Conservation (phyloP, 2,888 invertebrate species). For the Xestia ashworthii region DNA sequence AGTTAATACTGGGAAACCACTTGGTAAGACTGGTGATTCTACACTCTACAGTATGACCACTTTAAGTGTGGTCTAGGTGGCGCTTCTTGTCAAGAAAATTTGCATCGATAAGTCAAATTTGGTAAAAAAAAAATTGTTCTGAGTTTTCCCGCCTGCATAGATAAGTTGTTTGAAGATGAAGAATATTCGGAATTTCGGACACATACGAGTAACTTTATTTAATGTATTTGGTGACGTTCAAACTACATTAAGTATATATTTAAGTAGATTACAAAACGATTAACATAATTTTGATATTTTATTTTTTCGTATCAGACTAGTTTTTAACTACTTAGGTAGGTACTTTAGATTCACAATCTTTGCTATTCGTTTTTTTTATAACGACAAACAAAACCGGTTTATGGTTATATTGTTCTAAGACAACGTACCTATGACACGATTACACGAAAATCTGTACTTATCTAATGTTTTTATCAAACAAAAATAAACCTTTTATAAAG, state of each 20-base stretch:
- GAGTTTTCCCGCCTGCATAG: no score
- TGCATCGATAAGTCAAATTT: no score
- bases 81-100: no score
- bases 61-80: no score
- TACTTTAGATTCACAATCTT: conserved; percentile 25
- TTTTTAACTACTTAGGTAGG: conserved; percentile 20
- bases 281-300: conserved; percentile 18
- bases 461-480: neutral
- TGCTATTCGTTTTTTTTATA: conserved; percentile 23
- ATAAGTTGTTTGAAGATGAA: no score
- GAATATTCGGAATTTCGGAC: neutral
- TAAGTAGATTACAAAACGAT: neutral
- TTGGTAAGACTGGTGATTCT: no score
- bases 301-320: neutral
- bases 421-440: conserved; percentile 5
- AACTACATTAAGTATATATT: neutral
- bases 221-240: conserved; percentile 27
- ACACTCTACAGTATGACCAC: no score
- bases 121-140: no score
- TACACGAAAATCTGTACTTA: conserved; percentile 21
- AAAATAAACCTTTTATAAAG: conserved; percentile 31
- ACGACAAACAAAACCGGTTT: conserved; percentile 43
- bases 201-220: neutral
- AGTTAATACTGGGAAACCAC: no score
- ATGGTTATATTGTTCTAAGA: conserved; percentile 39